Conservation (phyloP, 53 echinoderm and acorn worm genomes). For the Hippasteria phrygiana region DNA sequence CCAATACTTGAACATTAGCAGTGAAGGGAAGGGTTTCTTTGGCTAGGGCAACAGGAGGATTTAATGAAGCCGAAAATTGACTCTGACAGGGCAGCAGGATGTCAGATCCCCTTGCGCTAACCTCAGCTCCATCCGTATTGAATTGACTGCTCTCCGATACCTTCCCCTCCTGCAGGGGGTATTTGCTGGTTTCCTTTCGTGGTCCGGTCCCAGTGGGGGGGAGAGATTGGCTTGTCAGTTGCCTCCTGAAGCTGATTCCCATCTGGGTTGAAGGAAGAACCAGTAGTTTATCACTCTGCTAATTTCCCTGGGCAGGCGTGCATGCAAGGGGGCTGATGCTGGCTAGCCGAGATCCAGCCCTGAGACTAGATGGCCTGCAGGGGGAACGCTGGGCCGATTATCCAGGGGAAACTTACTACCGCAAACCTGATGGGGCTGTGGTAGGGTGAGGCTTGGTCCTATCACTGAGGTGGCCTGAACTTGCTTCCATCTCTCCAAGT, state of each 20-base stretch:
- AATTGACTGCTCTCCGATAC: background rate
- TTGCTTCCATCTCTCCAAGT: background rate
- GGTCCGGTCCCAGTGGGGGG: background rate
- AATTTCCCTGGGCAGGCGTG: slow-evolving; percentile 6
- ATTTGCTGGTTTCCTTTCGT: background rate
- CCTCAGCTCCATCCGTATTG: background rate
- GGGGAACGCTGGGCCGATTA: background rate
- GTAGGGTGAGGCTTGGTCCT: background rate
- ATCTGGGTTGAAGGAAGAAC: slow-evolving; percentile 2
- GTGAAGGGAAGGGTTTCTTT: background rate
- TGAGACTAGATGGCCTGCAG: slow-evolving; percentile 3
- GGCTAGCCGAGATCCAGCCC: slow-evolving; percentile 48
- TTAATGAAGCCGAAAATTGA: slow-evolving; percentile 52
- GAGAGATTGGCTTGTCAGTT: background rate
- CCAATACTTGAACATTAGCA: background rate
- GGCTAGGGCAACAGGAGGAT: background rate
- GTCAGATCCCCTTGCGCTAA: slow-evolving; percentile 12
- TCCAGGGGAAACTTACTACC: background rate
- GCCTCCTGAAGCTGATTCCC: slow-evolving; percentile 17
- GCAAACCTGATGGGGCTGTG: background rate
- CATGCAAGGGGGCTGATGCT: background rate
- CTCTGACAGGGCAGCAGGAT: slow-evolving; percentile 40
- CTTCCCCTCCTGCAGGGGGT: background rate
- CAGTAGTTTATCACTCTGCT: slow-evolving; percentile 56
- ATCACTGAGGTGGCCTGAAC: background rate